Percentiles rank a stretch among this genome's conserved stretches.
Evolutionary conservation across 2,888 invertebrate species (phyloP).

Genomic region (Sicus ferrugineus): DNA sequence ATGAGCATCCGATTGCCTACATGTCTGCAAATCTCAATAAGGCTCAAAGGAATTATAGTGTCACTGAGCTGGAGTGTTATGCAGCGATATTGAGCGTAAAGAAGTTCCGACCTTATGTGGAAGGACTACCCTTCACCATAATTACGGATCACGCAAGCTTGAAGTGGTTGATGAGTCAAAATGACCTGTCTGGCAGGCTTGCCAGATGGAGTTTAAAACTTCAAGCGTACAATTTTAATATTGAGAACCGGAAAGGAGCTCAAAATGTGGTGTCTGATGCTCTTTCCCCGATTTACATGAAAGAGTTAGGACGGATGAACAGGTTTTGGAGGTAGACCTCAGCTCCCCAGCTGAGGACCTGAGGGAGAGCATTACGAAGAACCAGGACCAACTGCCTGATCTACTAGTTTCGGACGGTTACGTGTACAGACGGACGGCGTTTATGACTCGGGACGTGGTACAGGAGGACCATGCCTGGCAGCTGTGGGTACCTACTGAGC

Average conservation of each 20-base stretch:
- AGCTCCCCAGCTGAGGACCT: no score
- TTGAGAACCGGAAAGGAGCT: neutral
- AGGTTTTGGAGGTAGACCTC: no score
- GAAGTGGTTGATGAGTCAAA: constrained; percentile 34
- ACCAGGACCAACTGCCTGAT: no score
- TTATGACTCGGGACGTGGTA: neutral
- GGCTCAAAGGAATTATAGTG: constrained; percentile 25
- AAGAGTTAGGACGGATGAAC: no score
- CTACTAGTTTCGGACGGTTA: no score
- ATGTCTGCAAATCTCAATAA: neutral
- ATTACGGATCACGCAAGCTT: constrained; percentile 30
- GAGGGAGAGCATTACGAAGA: no score
- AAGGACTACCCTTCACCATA: constrained; percentile 28
- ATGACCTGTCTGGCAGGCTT: constrained; percentile 31
- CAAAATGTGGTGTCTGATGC: neutral
- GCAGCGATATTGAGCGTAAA: constrained; percentile 28
- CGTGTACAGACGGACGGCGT: no score
- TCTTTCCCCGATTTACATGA: neutral
- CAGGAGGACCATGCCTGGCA: neutral
- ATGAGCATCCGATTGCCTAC: constrained; percentile 18
- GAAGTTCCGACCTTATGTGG: constrained; percentile 22
- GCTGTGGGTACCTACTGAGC: neutral
- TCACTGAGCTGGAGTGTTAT: constrained; percentile 33
- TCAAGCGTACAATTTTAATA: neutral
- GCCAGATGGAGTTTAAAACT: neutral